Percentiles rank a stretch among this genome's conserved stretches.
phyloP scores from a whole-genome alignment of 2,888 invertebrate genomes.

The Ceraclea dissimilis region DNA sequence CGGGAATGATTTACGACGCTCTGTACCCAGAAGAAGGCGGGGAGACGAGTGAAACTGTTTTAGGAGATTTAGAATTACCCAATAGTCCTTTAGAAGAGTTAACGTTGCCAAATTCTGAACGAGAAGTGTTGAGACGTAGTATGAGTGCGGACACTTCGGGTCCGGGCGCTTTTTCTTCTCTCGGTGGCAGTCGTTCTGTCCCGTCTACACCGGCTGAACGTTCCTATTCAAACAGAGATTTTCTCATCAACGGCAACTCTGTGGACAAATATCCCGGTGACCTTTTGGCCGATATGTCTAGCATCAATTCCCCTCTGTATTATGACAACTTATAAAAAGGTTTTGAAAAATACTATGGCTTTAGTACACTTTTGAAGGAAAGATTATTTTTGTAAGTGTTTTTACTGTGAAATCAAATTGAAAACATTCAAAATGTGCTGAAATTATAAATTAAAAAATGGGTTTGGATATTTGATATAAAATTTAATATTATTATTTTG shows the following conservation, averaged over 20 bases:
- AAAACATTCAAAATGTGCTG: no score
- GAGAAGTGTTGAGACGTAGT: conserved; percentile 44
- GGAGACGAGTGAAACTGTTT: conserved; percentile 24
- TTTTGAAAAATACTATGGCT: no score
- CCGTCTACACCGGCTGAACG: conserved; percentile 64
- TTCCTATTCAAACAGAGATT: conserved; percentile 53
- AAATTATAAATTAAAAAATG: no score
- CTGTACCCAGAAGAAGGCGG: conserved; percentile 39
- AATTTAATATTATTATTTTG: no score
- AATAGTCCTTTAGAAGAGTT: conserved; percentile 2
- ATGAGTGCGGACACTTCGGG: conserved; percentile 52
- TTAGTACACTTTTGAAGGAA: no score
- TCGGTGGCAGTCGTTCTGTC: conserved; percentile 58
- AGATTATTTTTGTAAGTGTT: neutral
- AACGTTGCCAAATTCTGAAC: conserved; percentile 27
- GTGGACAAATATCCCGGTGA: conserved; percentile 31
- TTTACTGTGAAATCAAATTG: no score
- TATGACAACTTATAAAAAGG: neutral
- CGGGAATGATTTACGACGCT: conserved; percentile 59
- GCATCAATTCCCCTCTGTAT: neutral
- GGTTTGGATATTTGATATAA: no score
- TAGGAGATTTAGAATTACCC: conserved; percentile 1
- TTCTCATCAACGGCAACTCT: conserved; percentile 56
- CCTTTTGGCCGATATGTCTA: neutral
- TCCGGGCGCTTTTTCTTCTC: conserved; percentile 54